Conservation (phyloP, 2,797 vertebrate genomes). For the Poecilia wingei region DNA sequence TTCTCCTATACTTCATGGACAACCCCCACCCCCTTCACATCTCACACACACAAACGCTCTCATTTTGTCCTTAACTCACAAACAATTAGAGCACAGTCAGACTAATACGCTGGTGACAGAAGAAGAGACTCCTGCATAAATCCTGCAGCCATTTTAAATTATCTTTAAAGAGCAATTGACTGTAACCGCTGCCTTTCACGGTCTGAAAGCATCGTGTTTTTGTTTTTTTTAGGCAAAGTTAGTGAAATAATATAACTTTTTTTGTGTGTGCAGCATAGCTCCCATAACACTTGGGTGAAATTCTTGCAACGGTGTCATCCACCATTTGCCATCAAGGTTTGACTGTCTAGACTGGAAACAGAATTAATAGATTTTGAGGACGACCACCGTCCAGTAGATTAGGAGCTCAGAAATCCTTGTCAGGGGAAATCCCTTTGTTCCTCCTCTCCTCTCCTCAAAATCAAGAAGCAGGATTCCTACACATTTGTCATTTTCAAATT, state of each 20-base stretch:
- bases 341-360: neutral
- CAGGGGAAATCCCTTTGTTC: neutral
- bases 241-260: neutral
- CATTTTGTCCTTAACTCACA: conserved; percentile 38
- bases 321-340: neutral
- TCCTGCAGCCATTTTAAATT: conserved; percentile 68
- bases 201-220: conserved; percentile 19
- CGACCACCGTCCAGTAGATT: neutral
- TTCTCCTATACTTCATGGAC: conserved; percentile 14
- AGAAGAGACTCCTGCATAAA: conserved; percentile 58
- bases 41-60: conserved; percentile 12
- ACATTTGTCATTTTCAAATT: neutral
- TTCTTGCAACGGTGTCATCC: neutral
- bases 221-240: conserved; percentile 7
- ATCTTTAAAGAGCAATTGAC: conserved; percentile 66
- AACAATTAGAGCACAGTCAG: conserved; percentile 60
- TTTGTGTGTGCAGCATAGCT: neutral
- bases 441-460: neutral
- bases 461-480: neutral
- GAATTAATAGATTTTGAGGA: neutral
- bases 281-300: neutral
- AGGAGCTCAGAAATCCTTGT: neutral
- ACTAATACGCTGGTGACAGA: conserved; percentile 38
- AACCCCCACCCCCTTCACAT: neutral
- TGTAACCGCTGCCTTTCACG: conserved; percentile 53